phyloP scores from a whole-genome alignment of 2,113 vertebrate species.

The Illadopsis cleaveri region DNA sequence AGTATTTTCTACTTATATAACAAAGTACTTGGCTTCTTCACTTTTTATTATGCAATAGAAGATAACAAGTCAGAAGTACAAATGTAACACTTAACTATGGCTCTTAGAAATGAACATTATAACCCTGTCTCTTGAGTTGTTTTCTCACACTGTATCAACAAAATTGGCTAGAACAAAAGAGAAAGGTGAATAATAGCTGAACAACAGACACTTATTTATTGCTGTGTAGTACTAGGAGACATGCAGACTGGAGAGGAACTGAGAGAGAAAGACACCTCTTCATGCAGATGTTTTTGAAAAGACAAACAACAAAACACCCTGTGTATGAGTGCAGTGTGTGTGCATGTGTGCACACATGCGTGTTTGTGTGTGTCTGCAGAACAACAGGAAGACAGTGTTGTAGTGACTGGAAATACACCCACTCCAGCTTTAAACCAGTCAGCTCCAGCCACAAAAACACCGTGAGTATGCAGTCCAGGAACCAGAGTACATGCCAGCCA shows the following conservation, averaged over 20 bases:
- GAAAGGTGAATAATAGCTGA: constrained; percentile 44
- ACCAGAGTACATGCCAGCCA: background rate
- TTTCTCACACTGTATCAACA: constrained; percentile 57
- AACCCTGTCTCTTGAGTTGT: constrained; percentile 33
- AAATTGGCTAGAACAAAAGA: constrained; percentile 59
- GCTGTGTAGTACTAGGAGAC: constrained; percentile 20
- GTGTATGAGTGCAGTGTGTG: too few species aligned
- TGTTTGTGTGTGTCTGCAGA: background rate
- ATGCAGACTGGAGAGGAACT: background rate
- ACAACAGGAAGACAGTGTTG: background rate
- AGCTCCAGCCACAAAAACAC: background rate
- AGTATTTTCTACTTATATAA: constrained; percentile 51
- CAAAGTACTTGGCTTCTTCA: constrained; percentile 56
- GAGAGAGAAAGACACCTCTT: background rate
- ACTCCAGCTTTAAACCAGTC: background rate
- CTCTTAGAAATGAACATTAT: constrained; percentile 52
- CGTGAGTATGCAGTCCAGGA: background rate
- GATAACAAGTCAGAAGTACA: constrained; percentile 59
- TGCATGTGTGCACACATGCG: rapidly evolving
- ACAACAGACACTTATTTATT: constrained; percentile 44
- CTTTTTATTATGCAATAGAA: constrained; percentile 61
- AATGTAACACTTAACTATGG: constrained; percentile 14
- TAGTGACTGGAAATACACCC: background rate
- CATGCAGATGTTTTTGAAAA: background rate
- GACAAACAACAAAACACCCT: background rate